These are phyloP conservation scores for Rissa tridactyla DNA, from an alignment of 2,113 vertebrate species.

Conservation along the genomic window DNA sequence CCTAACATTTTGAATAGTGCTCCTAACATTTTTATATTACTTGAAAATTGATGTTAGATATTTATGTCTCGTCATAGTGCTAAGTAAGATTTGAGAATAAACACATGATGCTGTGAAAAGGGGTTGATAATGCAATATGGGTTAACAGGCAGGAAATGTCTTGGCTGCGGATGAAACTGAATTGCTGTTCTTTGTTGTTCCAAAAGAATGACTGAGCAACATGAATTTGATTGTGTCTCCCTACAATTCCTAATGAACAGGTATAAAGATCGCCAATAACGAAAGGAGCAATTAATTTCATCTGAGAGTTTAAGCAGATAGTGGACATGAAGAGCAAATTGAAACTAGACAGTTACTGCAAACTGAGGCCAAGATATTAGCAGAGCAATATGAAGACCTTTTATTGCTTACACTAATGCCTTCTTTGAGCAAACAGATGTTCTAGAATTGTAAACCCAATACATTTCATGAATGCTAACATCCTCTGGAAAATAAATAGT, in stretches of 20 bases:
- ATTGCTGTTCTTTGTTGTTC: neutral
- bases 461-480: constrained; percentile 26
- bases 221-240: neutral
- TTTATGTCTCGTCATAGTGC: neutral
- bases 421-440: constrained; percentile 41
- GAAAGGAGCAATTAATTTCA: neutral
- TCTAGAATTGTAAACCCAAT: constrained; percentile 15
- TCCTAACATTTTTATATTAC: neutral
- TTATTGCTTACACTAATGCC: neutral
- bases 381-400: neutral
- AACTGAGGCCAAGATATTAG: neutral
- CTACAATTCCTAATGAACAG: neutral
- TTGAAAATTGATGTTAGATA: neutral
- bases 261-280: neutral
- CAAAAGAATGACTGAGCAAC: constrained; percentile 23
- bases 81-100: constrained; percentile 7
- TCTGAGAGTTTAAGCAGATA: neutral
- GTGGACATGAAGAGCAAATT: neutral
- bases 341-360: constrained; percentile 4
- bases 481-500: constrained; percentile 24
- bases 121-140: neutral
- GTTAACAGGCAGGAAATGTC: neutral
- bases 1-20: neutral
- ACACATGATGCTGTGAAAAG: neutral
- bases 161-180: neutral